phyloP scores from a whole-genome alignment of 2,888 invertebrate species.

The Habroteleia sp. region DNA sequence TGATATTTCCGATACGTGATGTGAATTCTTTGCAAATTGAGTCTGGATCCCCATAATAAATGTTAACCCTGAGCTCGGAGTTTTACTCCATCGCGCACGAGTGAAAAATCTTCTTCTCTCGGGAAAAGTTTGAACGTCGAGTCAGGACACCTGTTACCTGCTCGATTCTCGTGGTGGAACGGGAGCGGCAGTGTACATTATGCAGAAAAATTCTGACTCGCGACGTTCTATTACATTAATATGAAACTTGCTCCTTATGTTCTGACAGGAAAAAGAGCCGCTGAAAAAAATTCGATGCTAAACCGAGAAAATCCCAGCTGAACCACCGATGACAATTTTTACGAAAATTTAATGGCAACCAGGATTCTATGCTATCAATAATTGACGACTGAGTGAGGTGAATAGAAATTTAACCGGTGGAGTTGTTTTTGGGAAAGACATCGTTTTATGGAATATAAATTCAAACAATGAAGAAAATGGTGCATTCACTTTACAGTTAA shows the following conservation, averaged over 20 bases:
- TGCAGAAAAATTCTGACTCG: slow-evolving; percentile 60
- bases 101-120: slow-evolving; percentile 39
- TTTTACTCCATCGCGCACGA: slow-evolving; percentile 20
- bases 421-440: too few species aligned
- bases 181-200: slow-evolving; percentile 32
- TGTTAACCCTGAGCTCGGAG: slow-evolving; percentile 49
- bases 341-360: too few species aligned
- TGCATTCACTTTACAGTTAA: too few species aligned
- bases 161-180: slow-evolving; percentile 34
- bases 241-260: slow-evolving; percentile 71
- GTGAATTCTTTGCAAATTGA: slow-evolving; percentile 33
- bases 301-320: slow-evolving; percentile 13
- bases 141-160: slow-evolving; percentile 60
- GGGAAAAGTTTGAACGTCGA: slow-evolving; percentile 43
- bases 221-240: slow-evolving; percentile 72
- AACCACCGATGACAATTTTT: too few species aligned
- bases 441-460: too few species aligned
- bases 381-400: too few species aligned
- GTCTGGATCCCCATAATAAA: slow-evolving; percentile 45
- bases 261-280: slow-evolving; percentile 55
- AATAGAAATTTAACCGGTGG: too few species aligned
- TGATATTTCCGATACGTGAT: slow-evolving; percentile 42
- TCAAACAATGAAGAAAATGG: too few species aligned
- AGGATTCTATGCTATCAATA: too few species aligned
- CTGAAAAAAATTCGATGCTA: too few species aligned